These are phyloP conservation scores for Thamnophis elegans DNA, from an alignment of 2,797 vertebrate species.

Conservation along the genomic window DNA sequence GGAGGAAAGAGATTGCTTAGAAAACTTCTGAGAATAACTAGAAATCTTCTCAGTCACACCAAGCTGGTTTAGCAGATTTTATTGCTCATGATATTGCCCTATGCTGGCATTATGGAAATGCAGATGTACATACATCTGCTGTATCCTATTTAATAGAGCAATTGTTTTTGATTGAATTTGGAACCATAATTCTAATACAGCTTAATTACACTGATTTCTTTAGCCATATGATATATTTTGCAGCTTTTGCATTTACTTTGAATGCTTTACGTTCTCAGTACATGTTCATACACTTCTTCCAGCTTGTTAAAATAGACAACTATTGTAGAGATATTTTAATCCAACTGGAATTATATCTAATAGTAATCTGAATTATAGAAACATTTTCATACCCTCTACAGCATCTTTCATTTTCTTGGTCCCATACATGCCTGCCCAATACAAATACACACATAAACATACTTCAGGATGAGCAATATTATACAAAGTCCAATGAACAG, in stretches of 20 bases:
- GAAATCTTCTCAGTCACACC: constrained; percentile 11
- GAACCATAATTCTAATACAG: constrained; percentile 50
- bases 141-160: constrained; percentile 31
- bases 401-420: constrained; percentile 7
- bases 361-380: constrained; percentile 56
- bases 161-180: constrained; percentile 19
- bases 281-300: constrained; percentile 51
- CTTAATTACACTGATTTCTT: constrained; percentile 59
- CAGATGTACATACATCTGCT: constrained; percentile 4
- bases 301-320: constrained; percentile 78
- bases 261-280: constrained; percentile 51
- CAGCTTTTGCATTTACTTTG: constrained; percentile 66
- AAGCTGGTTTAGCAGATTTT: constrained; percentile 4
- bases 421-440: neutral
- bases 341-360: constrained; percentile 72
- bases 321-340: constrained; percentile 56
- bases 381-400: constrained; percentile 50
- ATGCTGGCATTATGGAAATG: neutral
- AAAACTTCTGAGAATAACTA: constrained; percentile 28
- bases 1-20: constrained; percentile 6
- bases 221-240: constrained; percentile 54
- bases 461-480: constrained; percentile 2
- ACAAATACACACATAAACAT: neutral
- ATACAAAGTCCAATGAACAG: neutral
- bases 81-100: constrained; percentile 7